A percentile compares a stretch with the other conserved stretches of the same genome.
These are phyloP conservation scores for Macrotis lagotis DNA, from an alignment of 2,113 vertebrate genomes.

Conservation along the genomic window DNA sequence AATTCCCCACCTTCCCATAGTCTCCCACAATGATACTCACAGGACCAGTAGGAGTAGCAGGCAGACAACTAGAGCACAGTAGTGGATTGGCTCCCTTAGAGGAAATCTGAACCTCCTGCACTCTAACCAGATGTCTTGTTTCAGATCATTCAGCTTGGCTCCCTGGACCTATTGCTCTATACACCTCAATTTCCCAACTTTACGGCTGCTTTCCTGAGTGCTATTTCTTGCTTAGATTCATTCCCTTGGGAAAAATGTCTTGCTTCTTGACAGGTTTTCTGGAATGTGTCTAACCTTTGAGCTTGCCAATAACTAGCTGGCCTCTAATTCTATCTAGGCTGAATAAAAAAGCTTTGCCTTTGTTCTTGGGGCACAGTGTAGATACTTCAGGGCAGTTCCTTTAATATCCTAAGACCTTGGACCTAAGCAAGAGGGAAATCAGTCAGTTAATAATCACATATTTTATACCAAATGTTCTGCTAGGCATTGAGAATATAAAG, in stretches of 20 bases:
- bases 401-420: background rate
- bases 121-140: background rate
- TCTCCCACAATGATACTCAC: background rate
- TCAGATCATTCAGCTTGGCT: background rate
- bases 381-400: background rate
- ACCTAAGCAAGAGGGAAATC: background rate
- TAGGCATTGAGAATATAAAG: background rate
- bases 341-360: background rate
- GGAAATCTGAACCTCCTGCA: background rate
- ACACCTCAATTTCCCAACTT: background rate
- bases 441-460: background rate
- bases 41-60: too few species aligned
- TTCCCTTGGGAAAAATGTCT: background rate
- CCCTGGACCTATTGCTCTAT: background rate
- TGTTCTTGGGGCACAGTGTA: too few species aligned
- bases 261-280: background rate
- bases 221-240: background rate
- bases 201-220: background rate
- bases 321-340: background rate
- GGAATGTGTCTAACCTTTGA: background rate
- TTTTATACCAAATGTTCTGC: background rate
- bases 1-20: background rate
- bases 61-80: background rate
- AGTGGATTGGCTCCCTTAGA: background rate
- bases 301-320: background rate